Base-by-base conservation (phyloP, 37 sponge, comb jelly and placozoan genomes). In the Haliclona indistincta region DNA sequence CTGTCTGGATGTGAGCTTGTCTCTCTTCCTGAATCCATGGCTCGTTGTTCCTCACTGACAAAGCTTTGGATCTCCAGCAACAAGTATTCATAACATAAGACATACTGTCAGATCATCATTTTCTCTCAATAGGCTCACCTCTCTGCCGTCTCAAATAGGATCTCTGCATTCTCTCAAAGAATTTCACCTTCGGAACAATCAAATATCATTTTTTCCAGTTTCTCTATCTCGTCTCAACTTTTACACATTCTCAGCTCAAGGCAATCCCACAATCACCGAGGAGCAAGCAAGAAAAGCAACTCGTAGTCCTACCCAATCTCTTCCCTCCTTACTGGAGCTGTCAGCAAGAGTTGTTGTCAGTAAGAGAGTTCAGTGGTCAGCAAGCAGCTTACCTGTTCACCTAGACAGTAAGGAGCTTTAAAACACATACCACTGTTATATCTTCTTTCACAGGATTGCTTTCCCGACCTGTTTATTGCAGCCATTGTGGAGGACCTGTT, bases 171-270 rank as follows among this genome's bases (percentile, higher is more conserved):
- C 69, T 22, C 77, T 91, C 25, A 86, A 78, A 41, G 92, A 86
- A 62, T 71, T 91, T 20, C 92, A 91, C 38, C 44, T 86, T 28
- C 70, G 88, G 47, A 66, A 81, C 34, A 91, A 91, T 75, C 0
- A 15, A n/a, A 69, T 91, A 39, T 38, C 34, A 28, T 86, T 64
- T 36, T 54, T 86, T 15, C 92, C 92, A 40, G 67, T 70, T 6
- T 81, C 92, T 13, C 61, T 91, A 23, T 51, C 55, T 10, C 54
- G 36, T 20, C 73, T 91, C 38, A 45, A 66, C 38, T 71, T 83
- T 25, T 86, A 91, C 47, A 91, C 92, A 19, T 80, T 91, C 49
- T 83, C 87, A 56, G 89, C 80, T 72, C 89, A 83, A 33, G 63
- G 83, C 33, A 89, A 89, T 41, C 49, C 49, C 15, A 68, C 79